Percentiles rank a stretch among this genome's conserved stretches.
These are phyloP conservation scores for Glossophaga mutica DNA, from an alignment of 2,797 vertebrate species.

Conservation along the genomic window DNA sequence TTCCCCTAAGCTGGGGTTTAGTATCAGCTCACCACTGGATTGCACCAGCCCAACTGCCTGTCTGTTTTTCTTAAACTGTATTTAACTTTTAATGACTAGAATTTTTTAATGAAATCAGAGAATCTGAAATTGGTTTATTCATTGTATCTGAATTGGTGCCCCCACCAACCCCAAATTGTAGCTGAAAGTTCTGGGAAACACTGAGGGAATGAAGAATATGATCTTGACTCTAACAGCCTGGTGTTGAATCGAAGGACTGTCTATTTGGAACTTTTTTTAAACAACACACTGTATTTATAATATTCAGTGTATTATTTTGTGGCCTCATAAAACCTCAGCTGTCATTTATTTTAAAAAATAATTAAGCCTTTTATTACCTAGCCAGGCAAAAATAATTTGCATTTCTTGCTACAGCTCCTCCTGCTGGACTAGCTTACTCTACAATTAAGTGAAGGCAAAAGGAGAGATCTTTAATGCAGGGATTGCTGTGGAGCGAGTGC, in stretches of 20 bases:
- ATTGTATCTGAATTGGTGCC: neutral
- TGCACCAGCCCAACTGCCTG: no score
- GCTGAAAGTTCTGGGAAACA: neutral
- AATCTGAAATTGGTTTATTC: neutral
- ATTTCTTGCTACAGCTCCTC: neutral
- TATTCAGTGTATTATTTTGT: neutral
- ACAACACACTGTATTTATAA: neutral
- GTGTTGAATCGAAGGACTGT: neutral
- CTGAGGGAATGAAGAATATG: neutral
- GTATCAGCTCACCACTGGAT: no score
- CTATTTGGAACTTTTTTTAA: neutral
- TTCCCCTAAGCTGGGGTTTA: no score
- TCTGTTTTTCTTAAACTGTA: neutral
- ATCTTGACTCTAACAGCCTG: neutral
- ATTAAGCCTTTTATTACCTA: neutral
- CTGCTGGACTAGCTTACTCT: neutral
- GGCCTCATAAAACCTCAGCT: neutral
- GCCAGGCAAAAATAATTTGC: neutral
- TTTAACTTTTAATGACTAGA: conserved; percentile 7
- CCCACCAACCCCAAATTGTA: neutral
- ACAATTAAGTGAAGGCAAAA: neutral
- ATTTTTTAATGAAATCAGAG: conserved; percentile 3
- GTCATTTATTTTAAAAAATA: neutral
- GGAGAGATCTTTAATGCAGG: neutral
- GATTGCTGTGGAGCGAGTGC: neutral